phyloP scores from a whole-genome alignment of 2,113 vertebrate species.

The Corythaixoides concolor region DNA sequence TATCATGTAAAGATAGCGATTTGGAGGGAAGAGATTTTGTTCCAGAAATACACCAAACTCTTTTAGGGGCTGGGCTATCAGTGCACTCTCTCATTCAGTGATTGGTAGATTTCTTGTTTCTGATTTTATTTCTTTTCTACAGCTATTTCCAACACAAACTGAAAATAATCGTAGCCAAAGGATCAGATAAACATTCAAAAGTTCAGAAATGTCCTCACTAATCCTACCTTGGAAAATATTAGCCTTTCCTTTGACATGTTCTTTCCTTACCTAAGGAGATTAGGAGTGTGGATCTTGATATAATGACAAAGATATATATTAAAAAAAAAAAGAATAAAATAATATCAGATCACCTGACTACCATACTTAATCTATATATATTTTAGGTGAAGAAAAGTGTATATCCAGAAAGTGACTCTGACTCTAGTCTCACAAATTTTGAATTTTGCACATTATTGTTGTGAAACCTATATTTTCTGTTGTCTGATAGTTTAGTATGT shows the following conservation, averaged over 20 bases:
- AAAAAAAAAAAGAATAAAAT: not conserved
- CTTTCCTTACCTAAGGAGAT: not conserved
- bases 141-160: not conserved
- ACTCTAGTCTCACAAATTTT: not conserved
- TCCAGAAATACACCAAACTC: not conserved
- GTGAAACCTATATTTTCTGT: not conserved
- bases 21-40: not conserved
- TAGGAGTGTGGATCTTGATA: not conserved
- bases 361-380: not conserved
- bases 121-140: not conserved
- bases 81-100: not conserved
- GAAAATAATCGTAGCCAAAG: not conserved
- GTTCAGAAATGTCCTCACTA: not conserved
- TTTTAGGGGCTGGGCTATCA: not conserved
- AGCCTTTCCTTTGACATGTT: not conserved
- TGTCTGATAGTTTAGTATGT: not conserved
- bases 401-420: not conserved
- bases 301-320: not conserved
- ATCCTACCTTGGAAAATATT: not conserved
- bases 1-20: not conserved
- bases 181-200: not conserved
- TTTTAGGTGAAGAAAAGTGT: not conserved
- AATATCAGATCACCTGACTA: not conserved
- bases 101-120: not conserved
- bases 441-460: not conserved